A percentile compares a stretch with the other conserved stretches of the same genome.
Evolutionary conservation across 2,888 invertebrate genomes (phyloP).

Genomic region (Acrobasis consociella): DNA sequence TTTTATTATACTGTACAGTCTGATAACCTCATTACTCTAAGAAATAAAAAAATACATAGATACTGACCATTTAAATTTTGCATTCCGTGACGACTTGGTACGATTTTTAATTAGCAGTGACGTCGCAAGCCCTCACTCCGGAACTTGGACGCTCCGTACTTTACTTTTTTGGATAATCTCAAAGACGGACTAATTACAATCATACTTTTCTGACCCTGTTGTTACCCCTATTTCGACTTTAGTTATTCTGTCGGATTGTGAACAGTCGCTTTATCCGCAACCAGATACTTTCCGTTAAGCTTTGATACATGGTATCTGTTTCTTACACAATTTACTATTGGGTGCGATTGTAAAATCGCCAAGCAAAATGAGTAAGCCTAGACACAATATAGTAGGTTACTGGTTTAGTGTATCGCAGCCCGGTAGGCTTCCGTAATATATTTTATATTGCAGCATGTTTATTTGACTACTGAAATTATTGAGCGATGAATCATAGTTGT

Average conservation of each 20-base stretch:
- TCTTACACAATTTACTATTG: not conserved
- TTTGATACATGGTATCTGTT: conserved; percentile 9
- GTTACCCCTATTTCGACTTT: too few species aligned
- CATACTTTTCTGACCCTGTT: too few species aligned
- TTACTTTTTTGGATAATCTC: too few species aligned
- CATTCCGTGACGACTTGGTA: too few species aligned
- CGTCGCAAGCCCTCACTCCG: too few species aligned
- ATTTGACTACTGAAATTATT: not conserved
- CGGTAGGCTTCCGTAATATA: not conserved
- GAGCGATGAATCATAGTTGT: not conserved
- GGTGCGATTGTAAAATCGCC: conserved; percentile 7
- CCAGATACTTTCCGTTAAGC: conserved; percentile 7
- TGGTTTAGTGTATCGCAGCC: not conserved
- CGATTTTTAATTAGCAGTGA: too few species aligned
- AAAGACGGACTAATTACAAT: too few species aligned
- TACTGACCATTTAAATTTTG: too few species aligned
- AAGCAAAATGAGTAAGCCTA: conserved; percentile 1
- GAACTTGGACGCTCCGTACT: too few species aligned
- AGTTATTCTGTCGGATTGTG: not conserved
- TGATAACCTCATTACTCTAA: too few species aligned
- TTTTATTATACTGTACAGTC: too few species aligned
- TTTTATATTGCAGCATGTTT: not conserved
- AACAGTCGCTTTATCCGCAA: conserved; percentile 12
- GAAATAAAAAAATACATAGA: too few species aligned
- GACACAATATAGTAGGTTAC: not conserved